Conservation (phyloP, 2,797 vertebrate genomes). For the Enteromius radiatus region DNA sequence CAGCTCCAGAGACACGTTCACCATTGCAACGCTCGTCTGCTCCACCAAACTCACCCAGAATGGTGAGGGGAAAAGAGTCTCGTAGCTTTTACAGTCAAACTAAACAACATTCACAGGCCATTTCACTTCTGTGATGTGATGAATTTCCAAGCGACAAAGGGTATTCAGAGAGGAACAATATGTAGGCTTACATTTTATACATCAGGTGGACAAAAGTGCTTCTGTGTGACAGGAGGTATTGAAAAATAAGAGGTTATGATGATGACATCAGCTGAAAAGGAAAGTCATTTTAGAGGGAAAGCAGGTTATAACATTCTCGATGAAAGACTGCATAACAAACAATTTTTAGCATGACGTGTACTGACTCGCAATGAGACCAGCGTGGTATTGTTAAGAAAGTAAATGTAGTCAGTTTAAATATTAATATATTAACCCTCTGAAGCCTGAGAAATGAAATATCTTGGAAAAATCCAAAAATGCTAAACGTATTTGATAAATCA, state of each 20-base stretch:
- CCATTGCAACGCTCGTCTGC: constrained; percentile 92
- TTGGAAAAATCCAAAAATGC: not conserved
- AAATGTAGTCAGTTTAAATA: not conserved
- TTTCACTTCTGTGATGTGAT: not conserved
- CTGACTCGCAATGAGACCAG: not conserved
- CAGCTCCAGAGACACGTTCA: constrained; percentile 91
- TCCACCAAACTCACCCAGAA: constrained; percentile 99
- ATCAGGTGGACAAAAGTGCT: not conserved
- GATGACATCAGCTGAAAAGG: not conserved
- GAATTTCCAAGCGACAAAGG: not conserved
- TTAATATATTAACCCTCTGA: not conserved
- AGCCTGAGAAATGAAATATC: not conserved
- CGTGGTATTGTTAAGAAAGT: not conserved
- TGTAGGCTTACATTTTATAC: not conserved
- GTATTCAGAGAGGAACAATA: not conserved
- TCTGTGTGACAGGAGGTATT: not conserved
- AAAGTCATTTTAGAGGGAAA: constrained; percentile 1
- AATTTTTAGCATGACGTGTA: not conserved
- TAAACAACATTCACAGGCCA: not conserved
- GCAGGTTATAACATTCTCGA: constrained; percentile 3
- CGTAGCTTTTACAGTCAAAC: not conserved
- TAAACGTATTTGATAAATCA: not conserved
- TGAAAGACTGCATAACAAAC: not conserved
- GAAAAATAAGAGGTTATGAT: not conserved
- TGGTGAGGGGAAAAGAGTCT: constrained; percentile 70